Conservation (phyloP, 1,140 invertebrate genomes). For the Chrysopa pallens region DNA sequence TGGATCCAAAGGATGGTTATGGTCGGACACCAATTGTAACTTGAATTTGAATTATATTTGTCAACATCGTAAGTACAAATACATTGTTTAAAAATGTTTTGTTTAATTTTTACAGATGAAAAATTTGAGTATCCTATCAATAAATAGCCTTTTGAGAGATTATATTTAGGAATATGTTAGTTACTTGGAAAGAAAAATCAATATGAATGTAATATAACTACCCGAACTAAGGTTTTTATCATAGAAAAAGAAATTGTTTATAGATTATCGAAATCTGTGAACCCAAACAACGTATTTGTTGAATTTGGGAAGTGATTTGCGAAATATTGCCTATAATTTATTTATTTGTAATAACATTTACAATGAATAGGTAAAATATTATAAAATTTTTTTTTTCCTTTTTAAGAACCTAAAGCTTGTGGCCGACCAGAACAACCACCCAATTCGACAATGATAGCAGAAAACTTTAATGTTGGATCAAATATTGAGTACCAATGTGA, state of each 20-base stretch:
- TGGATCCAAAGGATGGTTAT: constrained; percentile 84
- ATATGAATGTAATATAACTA: no score
- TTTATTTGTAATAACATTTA: not conserved
- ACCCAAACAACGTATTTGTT: not conserved
- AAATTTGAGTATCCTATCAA: no score
- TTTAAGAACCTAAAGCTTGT: constrained; percentile 68
- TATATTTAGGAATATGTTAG: no score
- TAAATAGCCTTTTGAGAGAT: no score
- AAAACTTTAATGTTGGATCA: constrained; percentile 65
- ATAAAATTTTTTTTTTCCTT: constrained; percentile 7
- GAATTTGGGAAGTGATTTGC: not conserved
- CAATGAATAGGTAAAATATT: not conserved
- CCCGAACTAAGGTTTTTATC: no score
- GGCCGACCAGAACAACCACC: constrained; percentile 81
- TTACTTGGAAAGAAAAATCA: no score
- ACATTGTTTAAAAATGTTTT: no score
- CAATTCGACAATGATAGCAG: constrained; percentile 69
- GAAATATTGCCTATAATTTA: not conserved
- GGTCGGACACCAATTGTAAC: constrained; percentile 83
- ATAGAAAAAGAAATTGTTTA: no score
- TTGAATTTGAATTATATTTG: constrained; percentile 79
- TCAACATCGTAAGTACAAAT: constrained; percentile 68
- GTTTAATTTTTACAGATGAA: no score
- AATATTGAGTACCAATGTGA: constrained; percentile 77
- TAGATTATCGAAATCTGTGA: no score